A percentile compares a stretch with the other conserved stretches of the same genome.
These are phyloP conservation scores for Riptortus pedestris DNA, from an alignment of 1,140 invertebrate genomes.

Conservation along the genomic window DNA sequence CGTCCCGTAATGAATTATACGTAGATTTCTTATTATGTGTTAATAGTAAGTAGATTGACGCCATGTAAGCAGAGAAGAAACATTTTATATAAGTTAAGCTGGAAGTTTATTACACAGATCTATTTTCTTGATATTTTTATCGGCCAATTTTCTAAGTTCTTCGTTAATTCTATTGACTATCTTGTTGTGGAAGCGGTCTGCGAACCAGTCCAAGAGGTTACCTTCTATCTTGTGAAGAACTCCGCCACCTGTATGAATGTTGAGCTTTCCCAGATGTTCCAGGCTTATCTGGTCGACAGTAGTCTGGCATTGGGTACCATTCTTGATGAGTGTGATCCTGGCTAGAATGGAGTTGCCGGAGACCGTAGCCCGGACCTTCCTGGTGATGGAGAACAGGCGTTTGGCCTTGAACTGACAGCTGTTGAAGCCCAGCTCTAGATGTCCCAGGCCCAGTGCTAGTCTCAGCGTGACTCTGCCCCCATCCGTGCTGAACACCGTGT, in stretches of 20 bases:
- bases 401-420: slow-evolving; percentile 6
- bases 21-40: too few relatives aligned
- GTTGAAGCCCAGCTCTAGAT: background rate
- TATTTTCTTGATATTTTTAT: too few relatives aligned
- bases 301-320: slow-evolving; percentile 6
- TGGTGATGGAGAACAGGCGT: background rate
- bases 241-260: slow-evolving; percentile 14
- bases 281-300: background rate
- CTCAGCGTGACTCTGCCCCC: background rate
- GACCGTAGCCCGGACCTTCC: slow-evolving; percentile 8
- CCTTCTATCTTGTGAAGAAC: slow-evolving; percentile 21
- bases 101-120: too few relatives aligned
- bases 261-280: background rate
- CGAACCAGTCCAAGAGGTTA: slow-evolving; percentile 6
- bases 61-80: too few relatives aligned
- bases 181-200: background rate
- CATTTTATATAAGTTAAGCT: too few relatives aligned
- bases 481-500: too few relatives aligned
- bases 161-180: background rate
- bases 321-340: background rate
- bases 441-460: slow-evolving; percentile 3
- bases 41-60: too few relatives aligned
- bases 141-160: too few relatives aligned
- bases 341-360: slow-evolving; percentile 1
- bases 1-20: too few relatives aligned